Conservation (phyloP, 2,113 vertebrate species). For the Gila orcuttii region DNA sequence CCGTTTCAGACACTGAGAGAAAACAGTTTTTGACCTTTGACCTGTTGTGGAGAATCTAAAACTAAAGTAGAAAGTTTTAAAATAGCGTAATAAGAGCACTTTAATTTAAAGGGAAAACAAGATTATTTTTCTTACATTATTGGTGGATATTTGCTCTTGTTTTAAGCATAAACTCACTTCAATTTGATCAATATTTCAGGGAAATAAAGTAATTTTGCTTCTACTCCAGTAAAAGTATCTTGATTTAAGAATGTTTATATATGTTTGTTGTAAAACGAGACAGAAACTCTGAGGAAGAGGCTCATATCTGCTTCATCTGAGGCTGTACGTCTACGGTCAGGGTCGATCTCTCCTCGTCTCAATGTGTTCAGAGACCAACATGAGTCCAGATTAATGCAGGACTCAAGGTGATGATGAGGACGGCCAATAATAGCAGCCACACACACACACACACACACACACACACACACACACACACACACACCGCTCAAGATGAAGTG, state of each 20-base stretch:
- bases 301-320: neutral
- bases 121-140: neutral
- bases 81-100: no score
- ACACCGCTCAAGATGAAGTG: neutral
- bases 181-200: no score
- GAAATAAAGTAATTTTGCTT: no score
- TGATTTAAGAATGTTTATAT: neutral
- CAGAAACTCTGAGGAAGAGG: neutral
- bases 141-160: neutral
- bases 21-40: no score
- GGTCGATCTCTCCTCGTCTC: neutral
- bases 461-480: neutral
- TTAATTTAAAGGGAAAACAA: no score
- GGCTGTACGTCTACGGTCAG: neutral
- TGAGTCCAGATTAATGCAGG: constrained; percentile 1
- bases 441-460: neutral
- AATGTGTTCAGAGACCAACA: constrained; percentile 31
- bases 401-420: constrained; percentile 22
- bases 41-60: no score
- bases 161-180: neutral
- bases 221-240: neutral
- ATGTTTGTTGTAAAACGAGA: neutral
- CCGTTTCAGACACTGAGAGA: no score
- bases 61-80: no score
- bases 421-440: constrained; percentile 26